These are phyloP conservation scores for Drosophila persimilis DNA, from an alignment of 1,140 invertebrate genomes.

Conservation along the genomic window DNA sequence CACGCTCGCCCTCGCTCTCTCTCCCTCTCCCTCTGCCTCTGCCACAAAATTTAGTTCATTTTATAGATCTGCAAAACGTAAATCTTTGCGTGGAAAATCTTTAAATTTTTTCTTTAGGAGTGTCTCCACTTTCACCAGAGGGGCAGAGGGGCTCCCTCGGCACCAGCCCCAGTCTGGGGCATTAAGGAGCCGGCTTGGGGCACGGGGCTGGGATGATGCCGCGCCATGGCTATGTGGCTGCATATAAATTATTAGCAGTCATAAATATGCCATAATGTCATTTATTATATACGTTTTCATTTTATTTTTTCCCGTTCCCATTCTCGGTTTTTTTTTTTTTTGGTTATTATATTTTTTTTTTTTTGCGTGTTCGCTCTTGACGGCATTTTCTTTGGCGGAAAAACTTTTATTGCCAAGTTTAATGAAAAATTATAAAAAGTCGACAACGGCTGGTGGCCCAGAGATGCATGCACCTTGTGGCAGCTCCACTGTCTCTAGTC, in stretches of 20 bases:
- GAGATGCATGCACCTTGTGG: constrained; percentile 63
- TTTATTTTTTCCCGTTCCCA: constrained; percentile 38
- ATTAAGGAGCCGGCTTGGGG: neutral
- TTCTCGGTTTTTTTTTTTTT: too few relatives aligned
- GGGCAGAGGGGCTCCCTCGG: constrained; percentile 1
- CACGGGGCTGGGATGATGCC: neutral
- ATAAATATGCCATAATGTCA: constrained; percentile 81
- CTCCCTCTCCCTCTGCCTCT: too few relatives aligned
- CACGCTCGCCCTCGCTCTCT: too few relatives aligned
- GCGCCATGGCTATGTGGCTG: constrained; percentile 52
- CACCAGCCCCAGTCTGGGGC: constrained; percentile 26
- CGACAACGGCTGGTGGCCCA: constrained; percentile 40
- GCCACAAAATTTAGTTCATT: constrained; percentile 25
- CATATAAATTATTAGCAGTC: constrained; percentile 81
- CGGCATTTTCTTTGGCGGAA: constrained; percentile 43
- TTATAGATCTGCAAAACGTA: constrained; percentile 13
- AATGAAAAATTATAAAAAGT: constrained; percentile 79
- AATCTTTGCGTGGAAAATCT: constrained; percentile 17
- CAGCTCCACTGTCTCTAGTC: constrained; percentile 11
- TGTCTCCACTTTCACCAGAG: constrained; percentile 2
- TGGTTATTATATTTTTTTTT: constrained; percentile 9
- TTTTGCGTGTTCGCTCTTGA: constrained; percentile 13
- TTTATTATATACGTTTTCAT: constrained; percentile 78
- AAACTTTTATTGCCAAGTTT: constrained; percentile 81
- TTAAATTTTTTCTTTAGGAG: constrained; percentile 41